Evolutionary conservation across 2,888 invertebrate species (phyloP), one percentile per base, ranked within the genome.

Genomic region (Mesorhabditis spiculigera): DNA sequence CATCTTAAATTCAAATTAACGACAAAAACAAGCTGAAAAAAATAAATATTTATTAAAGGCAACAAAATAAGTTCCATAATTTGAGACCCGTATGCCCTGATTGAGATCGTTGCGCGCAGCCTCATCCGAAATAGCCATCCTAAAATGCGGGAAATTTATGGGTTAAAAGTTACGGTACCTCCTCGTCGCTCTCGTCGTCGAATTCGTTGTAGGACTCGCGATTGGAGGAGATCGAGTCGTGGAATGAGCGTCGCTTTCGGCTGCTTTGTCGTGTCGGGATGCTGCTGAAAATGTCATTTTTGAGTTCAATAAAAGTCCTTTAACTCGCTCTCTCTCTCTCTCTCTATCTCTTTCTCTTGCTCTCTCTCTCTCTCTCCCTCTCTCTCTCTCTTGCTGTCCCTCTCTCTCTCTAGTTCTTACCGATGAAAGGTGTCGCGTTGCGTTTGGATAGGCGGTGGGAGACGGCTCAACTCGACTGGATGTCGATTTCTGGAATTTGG

Each of bases 391-490:
- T 28, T 3, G 28, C 28, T 28, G 1, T 28, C 28, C 3, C n/a
- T 13, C 10, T 2, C 8, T 50, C n/a, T 50, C 3, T n/a, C 58
- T 50, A 1, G 1, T 3, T 13, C 58, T n/a, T 50, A 50, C 58
- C 58, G 58, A 50, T 50, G 8, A n/a, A n/a, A 10, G n/a, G 10
- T 50, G 8, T 50, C 58, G 58, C 58, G 58, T 50, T 50, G 58
- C n/a, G 58, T 50, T 50, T 50, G 58, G 3, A 50, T 50, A n/a
- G 58, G 58, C 58, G 58, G 58, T n/a, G 58, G 58, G 8, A 50
- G n/a, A 50, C 58, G 58, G n/a, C 58, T 50, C 58, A 50, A 50
- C 58, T 50, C 58, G 58, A 50, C 58, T 50, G 58, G 58, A 50
- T 50, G 58, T 13, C 58, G 58, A 50, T 50, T 50, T 50, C 58